Evolutionary conservation across 2,888 invertebrate species (phyloP).

Genomic region (Boloria euphrosyne): DNA sequence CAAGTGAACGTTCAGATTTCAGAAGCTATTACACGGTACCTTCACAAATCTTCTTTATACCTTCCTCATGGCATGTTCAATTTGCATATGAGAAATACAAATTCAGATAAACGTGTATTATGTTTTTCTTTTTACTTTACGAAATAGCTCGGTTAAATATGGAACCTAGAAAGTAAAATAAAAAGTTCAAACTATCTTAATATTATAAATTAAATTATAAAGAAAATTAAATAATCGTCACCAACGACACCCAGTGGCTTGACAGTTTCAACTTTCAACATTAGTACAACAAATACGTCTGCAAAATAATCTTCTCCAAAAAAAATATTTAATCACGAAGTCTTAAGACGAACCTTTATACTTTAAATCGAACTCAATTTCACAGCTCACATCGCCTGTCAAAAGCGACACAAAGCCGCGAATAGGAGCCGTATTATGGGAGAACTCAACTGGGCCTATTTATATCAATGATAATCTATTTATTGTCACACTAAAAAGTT

Average conservation of each 20-base stretch:
- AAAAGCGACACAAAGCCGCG: slow-evolving; percentile 77
- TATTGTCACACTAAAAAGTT: slow-evolving; percentile 80
- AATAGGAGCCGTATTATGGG: slow-evolving; percentile 74
- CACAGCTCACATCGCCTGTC: slow-evolving; percentile 80
- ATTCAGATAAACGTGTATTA: not conserved
- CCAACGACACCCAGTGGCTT: slow-evolving; percentile 37
- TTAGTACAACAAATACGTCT: slow-evolving; percentile 74
- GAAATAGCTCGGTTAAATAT: too few species aligned
- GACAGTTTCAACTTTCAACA: slow-evolving; percentile 62
- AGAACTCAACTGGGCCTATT: slow-evolving; percentile 77
- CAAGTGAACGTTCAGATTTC: slow-evolving; percentile 57
- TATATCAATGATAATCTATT: slow-evolving; percentile 80
- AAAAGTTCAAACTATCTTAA: too few species aligned
- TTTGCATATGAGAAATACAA: not conserved
- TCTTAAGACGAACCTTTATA: slow-evolving; percentile 75
- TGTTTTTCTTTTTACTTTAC: too few species aligned
- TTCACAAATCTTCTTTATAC: slow-evolving; percentile 49
- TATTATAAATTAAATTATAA: too few species aligned
- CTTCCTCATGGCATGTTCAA: slow-evolving; percentile 1
- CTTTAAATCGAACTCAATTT: slow-evolving; percentile 79
- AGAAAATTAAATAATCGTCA: slow-evolving; percentile 15
- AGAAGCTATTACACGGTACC: slow-evolving; percentile 68
- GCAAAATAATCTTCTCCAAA: slow-evolving; percentile 67
- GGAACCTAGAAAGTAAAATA: too few species aligned
- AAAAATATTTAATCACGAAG: slow-evolving; percentile 64